These are phyloP conservation scores for Carettochelys insculpta DNA, from an alignment of 2,113 vertebrate species.

Conservation along the genomic window DNA sequence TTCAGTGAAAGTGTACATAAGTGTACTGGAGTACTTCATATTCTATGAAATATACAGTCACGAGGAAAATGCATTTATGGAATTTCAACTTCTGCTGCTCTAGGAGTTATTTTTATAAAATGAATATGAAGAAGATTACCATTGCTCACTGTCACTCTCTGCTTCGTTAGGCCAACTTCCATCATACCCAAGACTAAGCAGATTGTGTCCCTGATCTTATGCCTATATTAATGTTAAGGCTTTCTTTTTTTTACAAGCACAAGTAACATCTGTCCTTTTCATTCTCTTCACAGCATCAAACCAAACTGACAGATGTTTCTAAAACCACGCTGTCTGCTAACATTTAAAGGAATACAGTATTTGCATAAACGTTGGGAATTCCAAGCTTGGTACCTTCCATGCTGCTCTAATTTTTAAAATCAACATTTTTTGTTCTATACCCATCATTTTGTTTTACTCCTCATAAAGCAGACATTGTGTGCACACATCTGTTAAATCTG, in stretches of 20 bases:
- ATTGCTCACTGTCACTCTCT: neutral
- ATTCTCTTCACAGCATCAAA: conserved; percentile 73
- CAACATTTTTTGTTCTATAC: conserved; percentile 80
- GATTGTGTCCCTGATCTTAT: conserved; percentile 2
- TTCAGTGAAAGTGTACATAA: neutral
- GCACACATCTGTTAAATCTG: conserved; percentile 83
- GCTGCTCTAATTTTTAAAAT: conserved; percentile 78
- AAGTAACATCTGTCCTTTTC: conserved; percentile 81
- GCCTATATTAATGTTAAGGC: neutral
- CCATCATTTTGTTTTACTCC: conserved; percentile 78
- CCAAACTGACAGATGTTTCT: conserved; percentile 78
- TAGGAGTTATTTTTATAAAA: neutral
- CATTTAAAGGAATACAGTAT: conserved; percentile 76
- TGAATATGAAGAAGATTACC: neutral
- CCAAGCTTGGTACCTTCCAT: conserved; percentile 72
- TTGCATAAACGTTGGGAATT: conserved; percentile 81
- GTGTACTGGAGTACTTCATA: neutral
- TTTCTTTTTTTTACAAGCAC: conserved; percentile 45
- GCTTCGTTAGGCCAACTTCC: neutral
- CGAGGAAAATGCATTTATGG: neutral
- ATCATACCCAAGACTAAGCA: conserved; percentile 30
- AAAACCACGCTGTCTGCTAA: conserved; percentile 76
- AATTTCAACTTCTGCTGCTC: neutral
- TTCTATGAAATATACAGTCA: neutral
- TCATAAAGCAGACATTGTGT: conserved; percentile 84